These are phyloP conservation scores for Pseudochaenichthys georgianus DNA, from an alignment of 2,797 vertebrate species.

Conservation along the genomic window DNA sequence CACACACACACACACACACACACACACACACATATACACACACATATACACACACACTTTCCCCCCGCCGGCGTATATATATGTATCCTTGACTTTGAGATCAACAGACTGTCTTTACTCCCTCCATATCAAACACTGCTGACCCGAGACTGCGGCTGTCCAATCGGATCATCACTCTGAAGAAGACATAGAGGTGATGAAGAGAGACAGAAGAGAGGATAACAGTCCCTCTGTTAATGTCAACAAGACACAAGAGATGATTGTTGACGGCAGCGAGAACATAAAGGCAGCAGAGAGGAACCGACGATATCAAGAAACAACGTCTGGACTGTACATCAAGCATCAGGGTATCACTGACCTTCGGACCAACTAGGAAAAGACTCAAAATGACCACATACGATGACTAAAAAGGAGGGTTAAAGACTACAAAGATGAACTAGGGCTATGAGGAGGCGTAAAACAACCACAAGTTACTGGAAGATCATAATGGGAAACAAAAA, in stretches of 20 bases:
- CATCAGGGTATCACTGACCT: too few relatives aligned
- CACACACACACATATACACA: too few relatives aligned
- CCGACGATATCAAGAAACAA: background rate
- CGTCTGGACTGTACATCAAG: too few relatives aligned
- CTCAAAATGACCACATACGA: too few relatives aligned
- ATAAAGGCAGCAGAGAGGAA: background rate
- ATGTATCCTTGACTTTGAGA: constrained; percentile 68
- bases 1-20: background rate
- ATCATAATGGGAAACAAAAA: too few relatives aligned
- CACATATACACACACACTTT: background rate
- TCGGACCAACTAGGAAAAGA: too few relatives aligned
- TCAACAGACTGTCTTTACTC: constrained; percentile 47
- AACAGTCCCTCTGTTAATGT: constrained; percentile 52
- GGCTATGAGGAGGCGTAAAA: too few relatives aligned
- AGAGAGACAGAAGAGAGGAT: constrained; percentile 42
- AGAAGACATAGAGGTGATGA: constrained; percentile 35
- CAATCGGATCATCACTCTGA: constrained; percentile 49
- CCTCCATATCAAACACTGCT: constrained; percentile 33
- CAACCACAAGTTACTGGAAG: too few relatives aligned
- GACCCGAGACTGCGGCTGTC: constrained; percentile 52
- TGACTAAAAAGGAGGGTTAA: too few relatives aligned
- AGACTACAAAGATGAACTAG: too few relatives aligned
- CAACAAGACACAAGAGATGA: constrained; percentile 47
- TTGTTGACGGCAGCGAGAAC: constrained; percentile 29
- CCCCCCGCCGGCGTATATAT: background rate